A percentile compares a stretch with the other conserved stretches of the same genome.
Evolutionary conservation across 1,140 invertebrate genomes (phyloP).

Genomic region (Drosophila parabipectinata): DNA sequence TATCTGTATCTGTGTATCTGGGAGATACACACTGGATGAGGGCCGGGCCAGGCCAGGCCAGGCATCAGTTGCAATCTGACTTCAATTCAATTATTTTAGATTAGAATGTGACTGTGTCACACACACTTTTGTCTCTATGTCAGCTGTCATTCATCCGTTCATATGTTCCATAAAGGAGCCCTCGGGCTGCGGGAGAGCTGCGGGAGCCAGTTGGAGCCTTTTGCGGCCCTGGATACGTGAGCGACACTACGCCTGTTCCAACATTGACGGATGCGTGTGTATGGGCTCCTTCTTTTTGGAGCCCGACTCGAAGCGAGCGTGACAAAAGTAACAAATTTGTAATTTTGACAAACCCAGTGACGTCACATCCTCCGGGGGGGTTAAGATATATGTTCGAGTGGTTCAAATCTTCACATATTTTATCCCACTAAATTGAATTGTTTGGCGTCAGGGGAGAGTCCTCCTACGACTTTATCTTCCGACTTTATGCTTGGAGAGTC

Average conservation of each 20-base stretch:
- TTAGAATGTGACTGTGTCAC: slow-evolving; percentile 82
- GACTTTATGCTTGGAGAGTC: slow-evolving; percentile 6
- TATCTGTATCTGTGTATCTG: slow-evolving; percentile 56
- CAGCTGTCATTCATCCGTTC: slow-evolving; percentile 81
- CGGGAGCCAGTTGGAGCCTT: slow-evolving; percentile 15
- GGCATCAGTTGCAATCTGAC: slow-evolving; percentile 82
- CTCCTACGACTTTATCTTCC: slow-evolving; percentile 6
- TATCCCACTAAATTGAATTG: slow-evolving; percentile 39
- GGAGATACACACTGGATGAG: slow-evolving; percentile 27
- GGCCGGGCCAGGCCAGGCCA: slow-evolving; percentile 43
- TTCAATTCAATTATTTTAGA: slow-evolving; percentile 83
- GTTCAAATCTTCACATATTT: slow-evolving; percentile 19
- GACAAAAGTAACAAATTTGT: slow-evolving; percentile 58
- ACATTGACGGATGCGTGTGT: slow-evolving; percentile 28
- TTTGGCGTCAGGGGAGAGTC: not conserved
- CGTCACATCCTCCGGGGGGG: slow-evolving; percentile 35
- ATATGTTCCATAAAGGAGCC: slow-evolving; percentile 61
- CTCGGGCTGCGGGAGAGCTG: slow-evolving; percentile 8
- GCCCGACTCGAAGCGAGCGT: slow-evolving; percentile 47
- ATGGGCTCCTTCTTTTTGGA: slow-evolving; percentile 23
- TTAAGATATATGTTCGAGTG: slow-evolving; percentile 28
- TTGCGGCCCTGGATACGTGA: slow-evolving; percentile 68
- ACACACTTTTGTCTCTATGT: slow-evolving; percentile 79
- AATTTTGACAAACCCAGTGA: slow-evolving; percentile 29
- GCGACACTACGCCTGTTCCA: slow-evolving; percentile 58